phyloP scores from a whole-genome alignment of 2,888 invertebrate species.

The Digitonthophagus gazella region DNA sequence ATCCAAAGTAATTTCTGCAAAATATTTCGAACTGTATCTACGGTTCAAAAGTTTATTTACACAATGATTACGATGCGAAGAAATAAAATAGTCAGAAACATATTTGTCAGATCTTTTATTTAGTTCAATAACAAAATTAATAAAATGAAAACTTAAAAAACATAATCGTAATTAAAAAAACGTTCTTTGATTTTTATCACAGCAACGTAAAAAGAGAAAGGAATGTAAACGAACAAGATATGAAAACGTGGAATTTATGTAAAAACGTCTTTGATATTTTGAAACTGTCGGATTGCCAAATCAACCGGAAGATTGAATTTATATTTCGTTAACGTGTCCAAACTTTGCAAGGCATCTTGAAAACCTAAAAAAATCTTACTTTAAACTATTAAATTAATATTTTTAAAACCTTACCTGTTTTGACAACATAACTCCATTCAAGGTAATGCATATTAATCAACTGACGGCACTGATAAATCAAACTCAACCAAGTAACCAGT shows the following conservation, averaged over 20 bases:
- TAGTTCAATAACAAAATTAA: too few species aligned
- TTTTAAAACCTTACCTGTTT: conserved; percentile 67
- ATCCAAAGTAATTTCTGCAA: too few species aligned
- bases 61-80: too few species aligned
- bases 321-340: conserved; percentile 81
- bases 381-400: neutral
- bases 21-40: too few species aligned
- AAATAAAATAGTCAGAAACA: too few species aligned
- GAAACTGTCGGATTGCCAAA: conserved; percentile 93
- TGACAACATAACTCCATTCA: conserved; percentile 92
- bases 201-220: neutral
- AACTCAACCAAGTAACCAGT: conserved; percentile 89
- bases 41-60: too few species aligned
- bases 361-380: conserved; percentile 63
- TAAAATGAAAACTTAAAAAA: neutral
- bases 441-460: conserved; percentile 77
- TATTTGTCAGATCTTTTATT: conserved; percentile 8
- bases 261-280: conserved; percentile 96
- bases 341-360: conserved; percentile 87
- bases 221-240: neutral
- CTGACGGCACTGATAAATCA: conserved; percentile 84
- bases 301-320: conserved; percentile 95
- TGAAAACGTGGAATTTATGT: conserved; percentile 54
- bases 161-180: neutral
- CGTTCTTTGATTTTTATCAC: conserved; percentile 11